Base-by-base conservation (phyloP, 1,140 invertebrate species). In the Listronotus bonariensis region DNA sequence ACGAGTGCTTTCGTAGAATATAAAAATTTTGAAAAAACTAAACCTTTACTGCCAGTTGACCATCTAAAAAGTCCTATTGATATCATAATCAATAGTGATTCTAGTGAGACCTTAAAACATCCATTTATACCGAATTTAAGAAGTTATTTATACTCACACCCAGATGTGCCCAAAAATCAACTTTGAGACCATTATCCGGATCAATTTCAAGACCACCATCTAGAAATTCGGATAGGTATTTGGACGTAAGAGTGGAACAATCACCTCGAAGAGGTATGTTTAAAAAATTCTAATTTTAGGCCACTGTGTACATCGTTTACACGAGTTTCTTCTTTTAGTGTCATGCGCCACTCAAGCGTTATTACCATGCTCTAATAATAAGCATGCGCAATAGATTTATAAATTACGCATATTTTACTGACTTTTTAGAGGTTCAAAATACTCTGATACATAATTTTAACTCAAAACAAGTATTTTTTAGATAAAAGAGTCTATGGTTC, bases 1-100 rank as follows among this genome's bases (percentile, higher is more conserved):
- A 71, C 70, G 49, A 68, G 73, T 10, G 69, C 71, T n/a, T 80
- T 73, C 57, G 68, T 78, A 32, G 72, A 76, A 49, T 69, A 72
- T 63, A 66, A 73, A 52, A 53, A 52, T 42, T 54, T 63, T 7
- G 70, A 71, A 59, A 64, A 69, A 38, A 64, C 66, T 12, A 67
- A 67, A 54, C 62, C 65, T 9, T 41, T 40, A 42, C 15, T 72
- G 3, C 75, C 75, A 3, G 26, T 49, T 6, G 68, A 76, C 49
- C 73, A 76, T 63, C 45, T 75, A 17, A 70, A 68, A 48, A 58
- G 52, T 41, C 52, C 52, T n/a, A 31, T 41, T 3, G 52, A 54
- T 7, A 34, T 54, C 1, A 20, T 15, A 11, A n/a, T 11, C 2
- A 31, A 34, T 15, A 38, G 52, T 15, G 34, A 51, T 36, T 18